Evolutionary conservation across 2,888 invertebrate species (phyloP).

Genomic region (Stenichneumon culpator): DNA sequence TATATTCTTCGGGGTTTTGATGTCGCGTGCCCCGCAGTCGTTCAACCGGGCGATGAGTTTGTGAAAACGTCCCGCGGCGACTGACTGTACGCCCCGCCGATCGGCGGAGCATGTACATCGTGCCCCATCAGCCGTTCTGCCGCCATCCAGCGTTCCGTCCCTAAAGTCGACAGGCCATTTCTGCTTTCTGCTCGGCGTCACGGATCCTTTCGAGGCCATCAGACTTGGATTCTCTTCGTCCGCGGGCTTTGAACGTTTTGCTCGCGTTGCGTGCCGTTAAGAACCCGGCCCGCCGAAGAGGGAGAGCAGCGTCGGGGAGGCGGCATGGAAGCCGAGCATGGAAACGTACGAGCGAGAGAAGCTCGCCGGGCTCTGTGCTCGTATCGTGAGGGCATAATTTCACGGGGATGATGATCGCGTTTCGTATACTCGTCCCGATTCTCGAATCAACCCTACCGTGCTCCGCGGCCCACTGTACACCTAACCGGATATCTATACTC

Average conservation of each 20-base stretch:
- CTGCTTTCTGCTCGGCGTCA: constrained; percentile 52
- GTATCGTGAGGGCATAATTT: constrained; percentile 54
- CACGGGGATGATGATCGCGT: constrained; percentile 41
- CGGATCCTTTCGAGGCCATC: constrained; percentile 37
- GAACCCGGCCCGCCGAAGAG: constrained; percentile 19
- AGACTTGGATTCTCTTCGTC: constrained; percentile 16
- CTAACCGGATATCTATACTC: not conserved
- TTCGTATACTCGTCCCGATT: constrained; percentile 4
- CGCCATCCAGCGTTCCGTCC: constrained; percentile 38
- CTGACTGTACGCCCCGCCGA: constrained; percentile 45
- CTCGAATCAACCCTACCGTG: constrained; percentile 2
- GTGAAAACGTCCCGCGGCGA: constrained; percentile 72
- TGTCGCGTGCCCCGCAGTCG: constrained; percentile 77
- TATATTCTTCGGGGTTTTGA: constrained; percentile 55
- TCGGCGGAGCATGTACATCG: constrained; percentile 71
- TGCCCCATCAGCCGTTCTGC: constrained; percentile 51
- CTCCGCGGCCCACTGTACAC: not conserved
- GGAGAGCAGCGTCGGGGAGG: not conserved
- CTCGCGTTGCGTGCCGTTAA: constrained; percentile 58
- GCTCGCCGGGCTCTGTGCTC: constrained; percentile 1
- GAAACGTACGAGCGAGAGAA: constrained; percentile 2
- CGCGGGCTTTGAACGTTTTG: constrained; percentile 41
- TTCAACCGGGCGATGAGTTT: constrained; percentile 76
- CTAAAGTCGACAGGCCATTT: constrained; percentile 64
- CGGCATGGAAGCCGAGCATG: not conserved